These are phyloP conservation scores for Hololepta plana DNA, from an alignment of 2,888 invertebrate genomes.

Conservation along the genomic window DNA sequence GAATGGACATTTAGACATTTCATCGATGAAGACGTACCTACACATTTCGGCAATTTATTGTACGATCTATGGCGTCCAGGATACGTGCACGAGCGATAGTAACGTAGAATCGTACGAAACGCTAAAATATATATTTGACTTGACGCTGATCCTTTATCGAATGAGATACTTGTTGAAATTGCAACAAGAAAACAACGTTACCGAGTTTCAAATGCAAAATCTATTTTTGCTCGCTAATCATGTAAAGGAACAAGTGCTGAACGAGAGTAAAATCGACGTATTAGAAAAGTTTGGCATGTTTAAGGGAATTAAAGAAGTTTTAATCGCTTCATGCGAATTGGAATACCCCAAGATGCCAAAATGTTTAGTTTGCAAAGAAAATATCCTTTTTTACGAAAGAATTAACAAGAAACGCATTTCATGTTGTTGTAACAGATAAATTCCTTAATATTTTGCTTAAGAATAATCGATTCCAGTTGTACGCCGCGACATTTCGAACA, in stretches of 20 bases:
- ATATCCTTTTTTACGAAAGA: conserved; percentile 18
- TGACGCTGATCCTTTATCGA: conserved; percentile 17
- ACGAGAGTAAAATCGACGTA: neutral
- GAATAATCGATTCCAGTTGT: conserved; percentile 20
- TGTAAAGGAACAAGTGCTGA: conserved; percentile 1
- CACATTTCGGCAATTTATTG: no score
- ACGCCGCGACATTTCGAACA: conserved; percentile 19
- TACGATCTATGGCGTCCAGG: no score
- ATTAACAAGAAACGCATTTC: neutral
- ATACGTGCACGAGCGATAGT: no score
- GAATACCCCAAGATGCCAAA: conserved; percentile 6
- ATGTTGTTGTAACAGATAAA: neutral
- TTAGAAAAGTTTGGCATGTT: no score
- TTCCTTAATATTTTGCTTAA: conserved; percentile 10
- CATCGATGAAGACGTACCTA: no score
- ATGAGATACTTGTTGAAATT: conserved; percentile 16
- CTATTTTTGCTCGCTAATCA: no score
- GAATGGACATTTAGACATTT: no score
- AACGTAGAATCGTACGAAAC: conserved; percentile 19
- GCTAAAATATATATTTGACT: conserved; percentile 18
- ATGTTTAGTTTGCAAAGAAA: conserved; percentile 21
- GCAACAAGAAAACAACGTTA: conserved; percentile 11
- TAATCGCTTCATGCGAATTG: no score
- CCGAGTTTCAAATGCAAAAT: no score
- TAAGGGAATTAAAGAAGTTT: no score